Percentiles rank a stretch among this genome's conserved stretches.
Conservation (phyloP, 2,113 vertebrate genomes). For the Gallinago paraguaiae region DNA sequence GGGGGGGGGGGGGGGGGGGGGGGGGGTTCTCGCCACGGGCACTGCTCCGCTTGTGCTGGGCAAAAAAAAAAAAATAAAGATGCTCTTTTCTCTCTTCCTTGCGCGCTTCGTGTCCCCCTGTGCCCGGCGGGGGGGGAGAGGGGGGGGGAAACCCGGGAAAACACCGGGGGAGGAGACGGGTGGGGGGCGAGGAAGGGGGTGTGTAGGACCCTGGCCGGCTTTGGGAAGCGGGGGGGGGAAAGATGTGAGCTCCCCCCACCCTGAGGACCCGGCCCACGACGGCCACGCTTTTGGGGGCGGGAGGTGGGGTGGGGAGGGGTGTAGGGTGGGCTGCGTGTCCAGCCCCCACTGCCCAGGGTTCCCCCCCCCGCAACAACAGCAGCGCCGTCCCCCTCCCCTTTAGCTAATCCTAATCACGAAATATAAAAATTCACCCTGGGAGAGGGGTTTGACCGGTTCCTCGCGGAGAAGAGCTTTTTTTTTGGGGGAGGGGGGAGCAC, state of each 20-base stretch:
- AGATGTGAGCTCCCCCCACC: too few species aligned
- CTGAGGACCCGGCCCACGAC: background rate
- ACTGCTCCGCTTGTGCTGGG: conserved; percentile 52
- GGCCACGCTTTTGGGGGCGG: too few species aligned
- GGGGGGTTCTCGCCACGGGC: background rate
- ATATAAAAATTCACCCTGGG: background rate
- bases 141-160: too few species aligned
- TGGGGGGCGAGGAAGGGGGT: too few species aligned
- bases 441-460: background rate
- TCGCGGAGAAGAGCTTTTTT: background rate
- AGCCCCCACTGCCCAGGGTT: background rate
- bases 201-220: background rate
- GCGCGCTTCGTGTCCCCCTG: background rate
- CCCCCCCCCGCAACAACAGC: background rate
- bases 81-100: background rate
- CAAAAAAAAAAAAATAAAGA: conserved; percentile 60
- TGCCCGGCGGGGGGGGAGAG: too few species aligned
- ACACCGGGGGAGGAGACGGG: too few species aligned
- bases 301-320: too few species aligned
- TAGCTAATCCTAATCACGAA: background rate
- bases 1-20: background rate
- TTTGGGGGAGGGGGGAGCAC: accelerated
- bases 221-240: too few species aligned
- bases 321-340: background rate
- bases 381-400: background rate